phyloP scores from a whole-genome alignment of 1,140 invertebrate species.

The Mamestra configurata region DNA sequence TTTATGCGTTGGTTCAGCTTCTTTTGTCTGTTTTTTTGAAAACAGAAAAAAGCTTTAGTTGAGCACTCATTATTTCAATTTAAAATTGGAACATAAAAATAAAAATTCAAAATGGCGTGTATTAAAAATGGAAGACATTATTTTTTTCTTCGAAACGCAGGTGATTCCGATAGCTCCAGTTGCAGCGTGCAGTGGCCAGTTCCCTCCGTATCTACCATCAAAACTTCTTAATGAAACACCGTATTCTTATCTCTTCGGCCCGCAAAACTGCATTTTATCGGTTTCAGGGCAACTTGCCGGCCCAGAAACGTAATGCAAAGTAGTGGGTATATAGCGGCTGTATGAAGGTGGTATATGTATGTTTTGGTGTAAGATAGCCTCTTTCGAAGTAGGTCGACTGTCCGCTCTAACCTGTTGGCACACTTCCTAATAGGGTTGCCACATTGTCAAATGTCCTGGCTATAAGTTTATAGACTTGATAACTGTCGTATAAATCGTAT shows the following conservation, averaged over 20 bases:
- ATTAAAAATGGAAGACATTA: background rate
- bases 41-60: too few species aligned
- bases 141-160: constrained; percentile 14
- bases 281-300: constrained; percentile 30
- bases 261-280: constrained; percentile 35
- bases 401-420: constrained; percentile 65
- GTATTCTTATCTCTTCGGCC: constrained; percentile 9
- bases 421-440: constrained; percentile 57
- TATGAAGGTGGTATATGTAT: background rate
- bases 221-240: constrained; percentile 41
- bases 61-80: background rate
- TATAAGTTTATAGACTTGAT: constrained; percentile 1
- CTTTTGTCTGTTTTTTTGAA: too few species aligned
- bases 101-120: background rate
- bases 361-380: constrained; percentile 37
- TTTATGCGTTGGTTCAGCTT: background rate
- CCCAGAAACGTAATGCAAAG: constrained; percentile 40
- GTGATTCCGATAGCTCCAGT: constrained; percentile 7
- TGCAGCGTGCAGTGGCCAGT: background rate
- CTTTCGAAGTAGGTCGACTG: constrained; percentile 62
- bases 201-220: constrained; percentile 14
- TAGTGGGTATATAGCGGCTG: background rate
- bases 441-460: constrained; percentile 1
- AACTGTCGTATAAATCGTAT: background rate
- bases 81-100: background rate